Conservation (phyloP, 2,113 vertebrate species). For the Petroica traversi region DNA sequence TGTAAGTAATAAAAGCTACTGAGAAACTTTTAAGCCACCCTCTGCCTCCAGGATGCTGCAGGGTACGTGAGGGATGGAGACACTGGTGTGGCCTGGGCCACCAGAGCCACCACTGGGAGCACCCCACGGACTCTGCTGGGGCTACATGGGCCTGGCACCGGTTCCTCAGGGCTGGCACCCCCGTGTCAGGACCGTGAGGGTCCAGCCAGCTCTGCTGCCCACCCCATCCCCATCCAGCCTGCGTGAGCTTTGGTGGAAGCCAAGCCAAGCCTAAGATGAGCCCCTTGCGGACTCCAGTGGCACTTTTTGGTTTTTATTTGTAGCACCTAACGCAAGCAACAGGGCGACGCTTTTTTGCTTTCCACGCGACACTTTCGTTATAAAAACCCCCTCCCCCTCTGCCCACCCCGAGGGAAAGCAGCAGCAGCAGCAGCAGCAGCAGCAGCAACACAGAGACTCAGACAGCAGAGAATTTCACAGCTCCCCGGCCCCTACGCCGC, state of each 20-base stretch:
- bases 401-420: neutral
- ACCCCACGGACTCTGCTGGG: fast-evolving
- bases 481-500: neutral
- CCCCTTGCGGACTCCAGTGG: neutral
- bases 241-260: fast-evolving
- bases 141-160: fast-evolving
- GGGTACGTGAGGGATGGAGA: neutral
- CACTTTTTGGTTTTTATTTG: neutral
- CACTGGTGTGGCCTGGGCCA: neutral
- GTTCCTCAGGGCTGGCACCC: neutral
- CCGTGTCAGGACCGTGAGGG: neutral
- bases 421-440: neutral
- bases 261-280: neutral
- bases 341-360: neutral
- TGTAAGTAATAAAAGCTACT: conserved; percentile 40
- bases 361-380: neutral
- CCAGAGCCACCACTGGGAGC: fast-evolving
- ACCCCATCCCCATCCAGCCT: fast-evolving
- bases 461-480: neutral
- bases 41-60: neutral
- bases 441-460: neutral
- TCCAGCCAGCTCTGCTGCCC: neutral
- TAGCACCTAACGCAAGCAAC: neutral
- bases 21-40: neutral
- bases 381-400: neutral